Conservation (phyloP, 2,888 invertebrate species). For the Phytoseiulus persimilis region DNA sequence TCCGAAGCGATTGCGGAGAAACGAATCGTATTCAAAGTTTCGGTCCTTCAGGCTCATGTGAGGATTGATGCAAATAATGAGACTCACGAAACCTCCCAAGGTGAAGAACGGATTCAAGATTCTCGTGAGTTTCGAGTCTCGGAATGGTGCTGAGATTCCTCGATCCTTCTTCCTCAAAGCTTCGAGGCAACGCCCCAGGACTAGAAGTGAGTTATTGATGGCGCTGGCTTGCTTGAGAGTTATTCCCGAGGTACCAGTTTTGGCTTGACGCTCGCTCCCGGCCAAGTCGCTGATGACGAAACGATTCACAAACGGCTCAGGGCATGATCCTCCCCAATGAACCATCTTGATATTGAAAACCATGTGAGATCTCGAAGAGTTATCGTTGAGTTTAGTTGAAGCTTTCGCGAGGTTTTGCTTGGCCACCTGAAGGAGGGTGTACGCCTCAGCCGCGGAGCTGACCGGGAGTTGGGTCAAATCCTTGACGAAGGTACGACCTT, state of each 20-base stretch:
- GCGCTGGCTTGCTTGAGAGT: conserved; percentile 15
- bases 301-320: not conserved
- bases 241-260: conserved; percentile 18
- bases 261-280: conserved; percentile 20
- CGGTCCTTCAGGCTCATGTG: conserved; percentile 12
- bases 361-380: conserved; percentile 23
- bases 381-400: conserved; percentile 26
- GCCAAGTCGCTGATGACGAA: conserved; percentile 33
- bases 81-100: conserved; percentile 22
- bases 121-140: conserved; percentile 19
- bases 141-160: conserved; percentile 23
- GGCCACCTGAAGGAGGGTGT: not conserved
- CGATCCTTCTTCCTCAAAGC: conserved; percentile 12
- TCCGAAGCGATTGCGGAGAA: conserved; percentile 33
- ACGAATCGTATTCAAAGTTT: conserved; percentile 29
- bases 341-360: conserved; percentile 35
- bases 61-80: conserved; percentile 28
- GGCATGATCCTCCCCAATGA: not conserved
- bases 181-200: conserved; percentile 31
- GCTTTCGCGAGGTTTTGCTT: conserved; percentile 31
- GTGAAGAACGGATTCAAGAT: conserved; percentile 28
- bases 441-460: conserved; percentile 16
- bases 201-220: conserved; percentile 31
- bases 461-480: conserved; percentile 11
- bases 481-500: conserved; percentile 13